Percentiles rank a stretch among this genome's conserved stretches.
Conservation (phyloP, 37 sponge, comb jelly and placozoan species). For the Hexactinellida sp. region DNA sequence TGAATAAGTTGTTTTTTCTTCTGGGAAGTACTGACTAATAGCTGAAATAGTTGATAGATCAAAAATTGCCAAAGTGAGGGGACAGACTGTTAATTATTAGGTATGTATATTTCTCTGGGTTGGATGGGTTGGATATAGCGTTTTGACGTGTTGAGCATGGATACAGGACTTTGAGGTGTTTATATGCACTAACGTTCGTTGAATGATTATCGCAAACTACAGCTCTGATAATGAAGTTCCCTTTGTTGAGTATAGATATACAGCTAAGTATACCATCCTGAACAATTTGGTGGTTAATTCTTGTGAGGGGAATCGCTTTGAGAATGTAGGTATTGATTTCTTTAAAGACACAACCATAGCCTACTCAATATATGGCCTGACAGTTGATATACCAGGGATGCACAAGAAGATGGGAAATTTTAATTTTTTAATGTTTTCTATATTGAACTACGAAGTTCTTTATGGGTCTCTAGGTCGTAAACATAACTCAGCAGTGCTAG, state of each 20-base stretch:
- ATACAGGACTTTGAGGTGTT: background rate
- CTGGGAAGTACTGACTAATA: background rate
- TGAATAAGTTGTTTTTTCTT: background rate
- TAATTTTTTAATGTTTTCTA: too few relatives aligned
- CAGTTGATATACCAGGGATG: too few relatives aligned
- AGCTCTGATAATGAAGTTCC: background rate
- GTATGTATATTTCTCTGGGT: slow-evolving; percentile 15
- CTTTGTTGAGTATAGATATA: slow-evolving; percentile 9
- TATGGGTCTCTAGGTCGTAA: too few relatives aligned
- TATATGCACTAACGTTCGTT: slow-evolving; percentile 1
- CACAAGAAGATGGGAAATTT: too few relatives aligned
- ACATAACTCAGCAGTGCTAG: too few relatives aligned
- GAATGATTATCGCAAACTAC: background rate
- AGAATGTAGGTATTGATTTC: slow-evolving; percentile 2
- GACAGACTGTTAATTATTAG: background rate
- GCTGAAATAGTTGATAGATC: too few relatives aligned
- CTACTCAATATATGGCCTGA: too few relatives aligned
- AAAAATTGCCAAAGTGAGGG: background rate
- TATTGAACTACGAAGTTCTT: too few relatives aligned
- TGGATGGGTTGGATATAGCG: background rate
- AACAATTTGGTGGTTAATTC: background rate
- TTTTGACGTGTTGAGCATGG: background rate
- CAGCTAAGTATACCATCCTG: slow-evolving; percentile 5
- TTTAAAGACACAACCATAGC: slow-evolving; percentile 10
- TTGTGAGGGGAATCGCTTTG: background rate